These are phyloP conservation scores for Sceloporus tristichus DNA, from an alignment of 2,113 vertebrate species.

Conservation along the genomic window DNA sequence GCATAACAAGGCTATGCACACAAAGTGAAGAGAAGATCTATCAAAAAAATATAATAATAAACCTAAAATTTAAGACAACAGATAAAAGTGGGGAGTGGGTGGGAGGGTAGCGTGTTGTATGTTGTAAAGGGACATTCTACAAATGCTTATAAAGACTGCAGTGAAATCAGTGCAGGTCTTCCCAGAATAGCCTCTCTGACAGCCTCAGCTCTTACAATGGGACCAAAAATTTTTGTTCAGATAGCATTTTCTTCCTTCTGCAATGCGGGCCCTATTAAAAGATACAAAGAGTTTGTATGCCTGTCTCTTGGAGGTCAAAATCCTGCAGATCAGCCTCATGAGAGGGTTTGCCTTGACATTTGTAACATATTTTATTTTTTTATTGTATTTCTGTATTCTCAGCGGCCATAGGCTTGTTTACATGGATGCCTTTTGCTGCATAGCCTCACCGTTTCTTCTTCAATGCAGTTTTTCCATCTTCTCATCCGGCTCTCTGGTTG, in stretches of 20 bases:
- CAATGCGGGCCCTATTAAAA: constrained; percentile 22
- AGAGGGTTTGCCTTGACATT: neutral
- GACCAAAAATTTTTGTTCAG: constrained; percentile 8
- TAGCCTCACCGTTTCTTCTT: constrained; percentile 39
- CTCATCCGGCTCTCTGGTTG: constrained; percentile 28
- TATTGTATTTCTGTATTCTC: neutral
- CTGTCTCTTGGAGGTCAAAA: constrained; percentile 39
- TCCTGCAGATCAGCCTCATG: constrained; percentile 24
- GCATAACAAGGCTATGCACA: constrained; percentile 2
- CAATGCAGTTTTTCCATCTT: constrained; percentile 54
- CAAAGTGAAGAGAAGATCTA: neutral
- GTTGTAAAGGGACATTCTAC: constrained; percentile 48
- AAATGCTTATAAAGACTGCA: constrained; percentile 57
- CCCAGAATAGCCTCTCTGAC: constrained; percentile 46
- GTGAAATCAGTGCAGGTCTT: constrained; percentile 68
- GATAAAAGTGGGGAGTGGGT: neutral
- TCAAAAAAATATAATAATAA: neutral
- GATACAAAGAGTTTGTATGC: constrained; percentile 1
- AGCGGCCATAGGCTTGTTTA: constrained; percentile 71
- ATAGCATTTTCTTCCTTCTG: constrained; percentile 3
- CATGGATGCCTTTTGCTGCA: constrained; percentile 74
- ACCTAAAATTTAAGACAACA: neutral
- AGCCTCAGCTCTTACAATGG: constrained; percentile 46
- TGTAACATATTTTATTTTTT: neutral
- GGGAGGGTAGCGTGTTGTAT: constrained; percentile 7